Base-by-base conservation (phyloP, 2,113 vertebrate genomes). In the Carollia perspicillata region DNA sequence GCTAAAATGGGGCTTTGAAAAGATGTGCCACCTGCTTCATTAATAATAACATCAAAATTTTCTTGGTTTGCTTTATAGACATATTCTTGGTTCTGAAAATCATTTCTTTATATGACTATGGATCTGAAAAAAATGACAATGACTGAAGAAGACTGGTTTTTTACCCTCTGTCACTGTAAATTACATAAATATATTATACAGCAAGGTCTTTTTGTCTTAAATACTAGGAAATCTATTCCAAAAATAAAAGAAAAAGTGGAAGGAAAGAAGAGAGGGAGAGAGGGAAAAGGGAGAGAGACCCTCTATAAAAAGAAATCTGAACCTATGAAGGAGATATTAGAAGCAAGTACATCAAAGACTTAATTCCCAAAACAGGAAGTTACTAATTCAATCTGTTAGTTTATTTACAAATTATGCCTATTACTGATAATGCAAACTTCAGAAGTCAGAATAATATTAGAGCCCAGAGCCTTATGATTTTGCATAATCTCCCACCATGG, bases 1-100 rank as follows among this genome's bases (percentile, higher is more conserved):
- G 96, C 90, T 98, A 94, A 98, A 98, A 98, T 96, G 92, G 79
- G 95, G 97, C 96, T 98, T 96, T 98, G 96, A 98, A 97, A 88
- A 97, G 97, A 98, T 95, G 86, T 97, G 87, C 85, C 90, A 93
- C 96, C 91, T 97, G 89, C 92, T 97, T 98, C 97, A 97, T 97
- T 97, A 98, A 97, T 81, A 98, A 97, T 80, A 97, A 91, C 77
- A 98, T 91, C 84, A 93, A 93, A 94, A 95, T 72, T 13, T 74
- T 87, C 88, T 94, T 88, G 86, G 68, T 95, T 95, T 98, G 63
- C 95, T 97, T 97, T 97, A 96, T 88, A 95, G 89, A 47, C 0
- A 0, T 37, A 96, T 78, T 95, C 40, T 96, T 4, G 40, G 23
- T 95, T 92, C 90, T n/a, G 96, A 78, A 95, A 95, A 95, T 97